phyloP scores from a whole-genome alignment of 2,113 vertebrate species.

The Pluvialis apricaria region DNA sequence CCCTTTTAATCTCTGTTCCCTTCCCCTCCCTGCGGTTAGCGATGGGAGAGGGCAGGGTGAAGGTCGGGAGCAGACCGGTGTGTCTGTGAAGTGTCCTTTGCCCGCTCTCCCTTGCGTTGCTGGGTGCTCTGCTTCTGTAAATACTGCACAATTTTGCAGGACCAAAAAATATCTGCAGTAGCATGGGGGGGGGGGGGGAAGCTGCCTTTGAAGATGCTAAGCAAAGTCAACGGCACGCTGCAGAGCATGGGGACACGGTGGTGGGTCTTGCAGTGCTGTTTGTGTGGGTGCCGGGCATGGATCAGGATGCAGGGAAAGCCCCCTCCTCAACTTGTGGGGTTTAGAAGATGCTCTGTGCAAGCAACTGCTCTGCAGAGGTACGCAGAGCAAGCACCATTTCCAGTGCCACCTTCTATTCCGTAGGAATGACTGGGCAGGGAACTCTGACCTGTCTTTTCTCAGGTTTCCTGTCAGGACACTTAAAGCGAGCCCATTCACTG shows the following conservation, averaged over 20 bases:
- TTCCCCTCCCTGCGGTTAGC: neutral
- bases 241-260: neutral
- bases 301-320: neutral
- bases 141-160: neutral
- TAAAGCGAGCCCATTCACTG: neutral
- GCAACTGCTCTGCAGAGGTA: neutral
- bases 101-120: neutral
- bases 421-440: neutral
- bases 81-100: neutral
- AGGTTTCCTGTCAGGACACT: neutral
- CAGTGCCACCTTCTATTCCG: neutral
- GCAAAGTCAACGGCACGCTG: fast-evolving
- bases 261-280: neutral
- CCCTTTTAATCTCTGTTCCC: neutral
- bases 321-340: neutral
- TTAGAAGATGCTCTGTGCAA: neutral
- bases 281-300: neutral
- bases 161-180: neutral
- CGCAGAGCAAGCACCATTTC: neutral
- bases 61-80: neutral
- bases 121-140: neutral
- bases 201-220: neutral
- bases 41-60: neutral
- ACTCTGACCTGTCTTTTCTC: neutral
- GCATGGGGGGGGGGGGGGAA: neutral